Evolutionary conservation across 2,113 vertebrate species (phyloP), one percentile per base, ranked within the genome.

Genomic region (Fregata magnificens): DNA sequence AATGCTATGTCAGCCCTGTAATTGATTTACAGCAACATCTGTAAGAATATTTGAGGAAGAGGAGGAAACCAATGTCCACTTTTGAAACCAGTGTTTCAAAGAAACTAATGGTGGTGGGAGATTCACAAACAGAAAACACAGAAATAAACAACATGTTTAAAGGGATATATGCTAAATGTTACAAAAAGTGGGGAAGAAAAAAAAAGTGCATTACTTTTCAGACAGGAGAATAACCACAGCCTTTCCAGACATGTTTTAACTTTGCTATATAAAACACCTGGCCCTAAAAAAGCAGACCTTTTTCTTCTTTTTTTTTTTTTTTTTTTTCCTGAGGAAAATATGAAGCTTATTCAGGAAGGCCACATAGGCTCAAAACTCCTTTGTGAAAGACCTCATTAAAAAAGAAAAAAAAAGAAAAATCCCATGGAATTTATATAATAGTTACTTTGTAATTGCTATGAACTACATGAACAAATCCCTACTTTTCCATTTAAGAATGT

Each of bases 21-120:
- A 96, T 7, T 98, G 98, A 99, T 99, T 99, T 99, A 99, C 96
- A 97, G 97, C 91, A 98, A 98, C 98, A 98, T 99, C 98, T 98
- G 98, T 96, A 98, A 97, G 97, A 74, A n/a, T 25, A 42, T 71
- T 55, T 81, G 73, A 62, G 50, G 80, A 66, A 66, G 78, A 47
- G 28, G 67, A 97, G 96, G 97, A 97, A 97, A 94, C 55, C 76
- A 74, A 87, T 84, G 86, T 94, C 83, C 94, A 97, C 53, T 97
- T 98, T 98, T 95, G 93, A 98, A 97, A 95, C 88, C 77, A 94
- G 61, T 21, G 47, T 81, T 91, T 69, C 66, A 45, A 40, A 85
- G 38, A 76, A 82, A 86, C 47, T 63, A 67, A n/a, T 25, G 42
- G 40, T 65, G 4, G 1, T 13, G 38, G 47, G 52, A 94, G 38